Percentiles rank a stretch among this genome's conserved stretches.
These are phyloP conservation scores for Trichosurus vulpecula DNA, from an alignment of 2,797 vertebrate genomes.

Conservation along the genomic window DNA sequence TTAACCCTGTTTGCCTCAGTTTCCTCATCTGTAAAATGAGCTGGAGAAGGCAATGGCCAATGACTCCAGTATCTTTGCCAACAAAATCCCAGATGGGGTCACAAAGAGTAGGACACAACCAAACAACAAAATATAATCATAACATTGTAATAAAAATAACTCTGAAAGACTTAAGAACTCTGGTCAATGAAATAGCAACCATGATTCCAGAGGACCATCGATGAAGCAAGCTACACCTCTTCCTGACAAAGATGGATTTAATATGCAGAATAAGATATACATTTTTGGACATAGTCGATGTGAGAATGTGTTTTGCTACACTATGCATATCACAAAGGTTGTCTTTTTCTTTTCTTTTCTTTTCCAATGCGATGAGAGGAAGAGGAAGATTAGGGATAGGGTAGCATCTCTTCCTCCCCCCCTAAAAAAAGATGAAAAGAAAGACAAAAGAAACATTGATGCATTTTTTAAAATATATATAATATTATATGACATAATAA, in stretches of 20 bases:
- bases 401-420: background rate
- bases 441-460: background rate
- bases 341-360: background rate
- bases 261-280: background rate
- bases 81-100: background rate
- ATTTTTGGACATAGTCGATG: background rate
- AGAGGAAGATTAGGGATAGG: background rate
- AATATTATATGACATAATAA: background rate
- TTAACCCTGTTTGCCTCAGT: background rate
- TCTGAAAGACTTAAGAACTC: background rate
- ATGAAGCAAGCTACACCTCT: background rate
- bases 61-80: background rate
- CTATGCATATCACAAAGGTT: background rate
- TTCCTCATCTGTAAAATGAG: background rate
- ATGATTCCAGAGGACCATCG: background rate
- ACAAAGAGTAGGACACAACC: background rate
- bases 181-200: background rate
- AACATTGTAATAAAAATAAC: background rate
- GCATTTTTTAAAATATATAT: background rate
- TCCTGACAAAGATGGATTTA: background rate
- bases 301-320: background rate
- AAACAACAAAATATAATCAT: background rate
- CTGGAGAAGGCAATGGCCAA: background rate
- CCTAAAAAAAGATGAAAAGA: background rate
- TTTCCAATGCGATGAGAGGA: background rate